Percentiles rank a stretch among this genome's conserved stretches.
These are phyloP conservation scores for Arge pagana DNA, from an alignment of 2,888 invertebrate genomes.

Conservation along the genomic window DNA sequence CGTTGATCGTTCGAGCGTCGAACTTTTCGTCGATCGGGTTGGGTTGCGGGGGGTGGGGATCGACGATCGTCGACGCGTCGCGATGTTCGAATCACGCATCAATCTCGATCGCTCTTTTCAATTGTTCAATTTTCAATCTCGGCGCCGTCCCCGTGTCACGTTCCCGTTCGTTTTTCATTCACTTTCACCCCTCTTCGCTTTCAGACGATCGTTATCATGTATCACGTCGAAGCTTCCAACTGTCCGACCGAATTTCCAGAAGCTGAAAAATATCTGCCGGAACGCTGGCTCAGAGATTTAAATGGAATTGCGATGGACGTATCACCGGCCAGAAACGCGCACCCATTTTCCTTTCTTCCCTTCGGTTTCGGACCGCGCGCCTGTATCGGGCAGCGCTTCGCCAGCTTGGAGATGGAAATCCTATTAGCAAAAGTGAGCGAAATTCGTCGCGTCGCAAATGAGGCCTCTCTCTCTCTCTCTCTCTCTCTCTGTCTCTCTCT, in stretches of 20 bases:
- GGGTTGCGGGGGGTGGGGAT: no score
- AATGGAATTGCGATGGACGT: conserved; percentile 8
- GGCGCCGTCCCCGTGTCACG: no score
- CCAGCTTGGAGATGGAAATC: conserved; percentile 11
- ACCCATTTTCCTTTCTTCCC: conserved; percentile 13
- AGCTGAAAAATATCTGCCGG: conserved; percentile 44
- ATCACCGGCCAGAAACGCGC: conserved; percentile 2
- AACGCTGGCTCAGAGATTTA: conserved; percentile 44
- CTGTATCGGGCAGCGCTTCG: conserved; percentile 10
- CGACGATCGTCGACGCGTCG: no score
- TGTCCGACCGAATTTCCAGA: conserved; percentile 43
- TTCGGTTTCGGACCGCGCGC: conserved; percentile 8
- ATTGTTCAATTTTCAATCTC: no score
- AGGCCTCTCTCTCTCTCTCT: no score
- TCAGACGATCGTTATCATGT: conserved; percentile 37
- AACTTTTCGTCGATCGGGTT: no score
- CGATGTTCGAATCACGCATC: no score
- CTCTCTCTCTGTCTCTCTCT: no score
- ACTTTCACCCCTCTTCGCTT: conserved; percentile 20
- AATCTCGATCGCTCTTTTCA: no score
- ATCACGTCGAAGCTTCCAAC: conserved; percentile 44
- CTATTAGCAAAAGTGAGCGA: conserved; percentile 8
- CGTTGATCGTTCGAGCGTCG: no score
- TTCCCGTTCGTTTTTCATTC: background rate
- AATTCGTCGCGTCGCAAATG: no score